Evolutionary conservation across 2,797 vertebrate genomes (phyloP).

Genomic region (Poecile montanus): DNA sequence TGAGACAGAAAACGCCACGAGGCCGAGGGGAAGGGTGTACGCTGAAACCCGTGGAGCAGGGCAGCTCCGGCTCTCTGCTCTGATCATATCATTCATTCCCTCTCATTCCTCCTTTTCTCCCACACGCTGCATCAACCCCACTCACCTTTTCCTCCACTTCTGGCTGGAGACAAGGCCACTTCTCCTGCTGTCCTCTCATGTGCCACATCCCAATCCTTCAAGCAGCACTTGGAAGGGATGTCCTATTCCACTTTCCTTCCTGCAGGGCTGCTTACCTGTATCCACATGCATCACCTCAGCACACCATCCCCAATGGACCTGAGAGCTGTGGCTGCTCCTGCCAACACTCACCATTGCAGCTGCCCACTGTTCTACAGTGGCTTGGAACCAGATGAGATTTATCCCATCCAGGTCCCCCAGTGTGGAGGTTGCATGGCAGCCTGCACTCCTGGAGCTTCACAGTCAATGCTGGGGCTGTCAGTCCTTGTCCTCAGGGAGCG

Average conservation of each 20-base stretch:
- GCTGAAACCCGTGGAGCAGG: accelerated
- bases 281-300: background rate
- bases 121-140: accelerated
- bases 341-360: accelerated
- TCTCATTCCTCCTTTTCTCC: background rate
- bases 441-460: background rate
- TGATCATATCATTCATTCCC: accelerated
- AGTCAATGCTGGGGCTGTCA: background rate
- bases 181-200: background rate
- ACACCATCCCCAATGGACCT: background rate
- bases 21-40: accelerated
- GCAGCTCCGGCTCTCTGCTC: background rate
- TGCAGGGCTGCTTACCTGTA: background rate
- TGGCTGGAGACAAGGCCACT: background rate
- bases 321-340: background rate
- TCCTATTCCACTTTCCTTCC: background rate
- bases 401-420: too few species aligned
- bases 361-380: accelerated
- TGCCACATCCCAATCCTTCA: background rate
- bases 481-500: accelerated
- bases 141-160: background rate
- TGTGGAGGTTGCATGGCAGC: background rate
- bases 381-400: background rate
- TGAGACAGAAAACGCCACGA: accelerated
- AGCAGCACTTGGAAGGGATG: background rate